A percentile compares a stretch with the other conserved stretches of the same genome.
These are phyloP conservation scores for Ceratosolen fusciceps DNA, from an alignment of 1,140 invertebrate species.

Conservation along the genomic window DNA sequence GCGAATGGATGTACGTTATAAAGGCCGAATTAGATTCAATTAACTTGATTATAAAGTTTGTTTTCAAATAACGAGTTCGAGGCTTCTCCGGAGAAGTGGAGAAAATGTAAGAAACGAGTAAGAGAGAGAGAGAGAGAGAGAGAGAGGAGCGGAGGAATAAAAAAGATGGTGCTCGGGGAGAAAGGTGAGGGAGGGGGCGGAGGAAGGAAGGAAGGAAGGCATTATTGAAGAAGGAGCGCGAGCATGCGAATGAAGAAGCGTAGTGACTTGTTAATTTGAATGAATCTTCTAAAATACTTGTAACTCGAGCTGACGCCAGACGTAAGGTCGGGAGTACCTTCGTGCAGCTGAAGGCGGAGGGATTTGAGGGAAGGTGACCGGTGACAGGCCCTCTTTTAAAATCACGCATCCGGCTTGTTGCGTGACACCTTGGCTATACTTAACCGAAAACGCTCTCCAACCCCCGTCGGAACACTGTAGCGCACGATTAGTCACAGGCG, in stretches of 20 bases:
- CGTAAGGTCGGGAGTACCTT: constrained; percentile 4
- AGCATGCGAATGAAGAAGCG: constrained; percentile 8
- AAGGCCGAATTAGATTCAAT: not conserved
- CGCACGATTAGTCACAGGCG: not conserved
- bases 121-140: no score
- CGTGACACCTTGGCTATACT: constrained; percentile 18
- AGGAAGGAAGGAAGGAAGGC: no score
- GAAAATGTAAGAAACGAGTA: no score
- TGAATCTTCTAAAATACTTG: constrained; percentile 34
- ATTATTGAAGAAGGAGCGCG: no score
- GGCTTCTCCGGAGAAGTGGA: not conserved
- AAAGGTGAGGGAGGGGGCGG: no score
- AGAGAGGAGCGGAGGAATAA: no score
- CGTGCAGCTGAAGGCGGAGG: not conserved
- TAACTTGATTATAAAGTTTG: constrained; percentile 42
- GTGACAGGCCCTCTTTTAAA: constrained; percentile 36
- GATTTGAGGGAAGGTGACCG: constrained; percentile 24
- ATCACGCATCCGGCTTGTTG: constrained; percentile 3
- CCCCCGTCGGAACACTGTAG: not conserved
- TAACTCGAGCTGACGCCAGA: not conserved
- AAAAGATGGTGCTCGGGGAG: no score
- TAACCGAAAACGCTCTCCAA: not conserved
- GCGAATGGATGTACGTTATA: not conserved
- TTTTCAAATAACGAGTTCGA: constrained; percentile 40
- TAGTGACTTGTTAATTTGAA: constrained; percentile 8